These are phyloP conservation scores for Dipodomys ordii DNA, from an alignment of 2,113 vertebrate genomes.

Conservation along the genomic window DNA sequence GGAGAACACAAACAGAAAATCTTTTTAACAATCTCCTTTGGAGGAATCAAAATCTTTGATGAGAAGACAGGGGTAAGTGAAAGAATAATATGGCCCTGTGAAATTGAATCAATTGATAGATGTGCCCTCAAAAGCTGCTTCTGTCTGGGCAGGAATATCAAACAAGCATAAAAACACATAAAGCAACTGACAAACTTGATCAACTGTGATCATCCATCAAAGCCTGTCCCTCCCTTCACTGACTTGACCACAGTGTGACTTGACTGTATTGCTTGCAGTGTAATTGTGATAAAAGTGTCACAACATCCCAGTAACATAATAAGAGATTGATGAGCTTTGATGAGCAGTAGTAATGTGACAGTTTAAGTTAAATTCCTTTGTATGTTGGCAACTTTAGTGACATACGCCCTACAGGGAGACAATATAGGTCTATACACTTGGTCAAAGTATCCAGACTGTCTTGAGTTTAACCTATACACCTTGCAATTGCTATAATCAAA, in stretches of 20 bases:
- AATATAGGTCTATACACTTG: constrained; percentile 3
- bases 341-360: constrained; percentile 23
- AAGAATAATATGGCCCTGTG: constrained; percentile 16
- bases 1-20: constrained; percentile 99
- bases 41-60: constrained; percentile 99
- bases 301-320: constrained; percentile 33
- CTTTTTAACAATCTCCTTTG: constrained; percentile 98
- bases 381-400: constrained; percentile 49
- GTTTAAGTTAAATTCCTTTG: constrained; percentile 54
- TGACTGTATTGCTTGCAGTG: background rate
- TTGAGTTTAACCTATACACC: constrained; percentile 48
- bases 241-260: constrained; percentile 52
- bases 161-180: constrained; percentile 62
- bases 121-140: constrained; percentile 67
- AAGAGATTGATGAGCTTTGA: constrained; percentile 69
- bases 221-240: constrained; percentile 45
- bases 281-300: constrained; percentile 72
- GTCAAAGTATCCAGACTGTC: constrained; percentile 27
- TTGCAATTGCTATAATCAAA: constrained; percentile 49
- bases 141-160: constrained; percentile 71
- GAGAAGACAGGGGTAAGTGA: constrained; percentile 98
- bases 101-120: constrained; percentile 60
- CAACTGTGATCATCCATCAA: constrained; percentile 72
- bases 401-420: background rate
- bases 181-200: constrained; percentile 71